phyloP scores from a whole-genome alignment of 2,888 invertebrate genomes.

The Agonum fuliginosum region DNA sequence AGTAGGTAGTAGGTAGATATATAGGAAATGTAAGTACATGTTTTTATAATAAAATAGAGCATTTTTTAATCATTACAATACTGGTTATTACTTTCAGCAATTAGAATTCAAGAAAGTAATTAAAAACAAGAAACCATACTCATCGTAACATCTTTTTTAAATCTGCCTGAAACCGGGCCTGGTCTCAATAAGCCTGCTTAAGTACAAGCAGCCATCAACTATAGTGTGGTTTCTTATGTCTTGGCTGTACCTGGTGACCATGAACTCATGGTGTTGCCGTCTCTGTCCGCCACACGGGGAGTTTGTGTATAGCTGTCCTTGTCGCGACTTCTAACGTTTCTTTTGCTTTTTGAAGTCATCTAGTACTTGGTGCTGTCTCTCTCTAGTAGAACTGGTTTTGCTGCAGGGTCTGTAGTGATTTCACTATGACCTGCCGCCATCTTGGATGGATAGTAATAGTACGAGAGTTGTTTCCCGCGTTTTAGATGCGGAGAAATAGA shows the following conservation, averaged over 20 bases:
- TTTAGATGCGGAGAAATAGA: no score
- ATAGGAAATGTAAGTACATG: no score
- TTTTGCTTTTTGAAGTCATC: conserved; percentile 40
- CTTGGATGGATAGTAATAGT: conserved; percentile 48
- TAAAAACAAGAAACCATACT: no score
- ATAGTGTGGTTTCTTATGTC: conserved; percentile 21
- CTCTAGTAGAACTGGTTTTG: conserved; percentile 44
- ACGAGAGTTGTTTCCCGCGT: conserved; percentile 50
- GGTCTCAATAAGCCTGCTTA: conserved; percentile 29
- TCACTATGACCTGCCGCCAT: conserved; percentile 58
- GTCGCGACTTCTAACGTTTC: conserved; percentile 26
- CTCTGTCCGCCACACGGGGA: conserved; percentile 7
- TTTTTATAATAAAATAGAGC: no score
- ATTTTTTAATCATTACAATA: no score
- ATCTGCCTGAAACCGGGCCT: conserved; percentile 1
- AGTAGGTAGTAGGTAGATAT: no score
- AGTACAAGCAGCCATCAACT: conserved; percentile 15
- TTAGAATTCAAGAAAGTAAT: no score
- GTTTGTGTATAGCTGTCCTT: neutral
- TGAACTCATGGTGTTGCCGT: conserved; percentile 41
- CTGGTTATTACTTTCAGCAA: no score
- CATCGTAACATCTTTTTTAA: no score
- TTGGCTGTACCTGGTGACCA: conserved; percentile 55
- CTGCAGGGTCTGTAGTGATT: conserved; percentile 45
- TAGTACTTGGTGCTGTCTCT: conserved; percentile 36